phyloP scores from a whole-genome alignment of 2,888 invertebrate genomes.

The Acanthopleura granulata region DNA sequence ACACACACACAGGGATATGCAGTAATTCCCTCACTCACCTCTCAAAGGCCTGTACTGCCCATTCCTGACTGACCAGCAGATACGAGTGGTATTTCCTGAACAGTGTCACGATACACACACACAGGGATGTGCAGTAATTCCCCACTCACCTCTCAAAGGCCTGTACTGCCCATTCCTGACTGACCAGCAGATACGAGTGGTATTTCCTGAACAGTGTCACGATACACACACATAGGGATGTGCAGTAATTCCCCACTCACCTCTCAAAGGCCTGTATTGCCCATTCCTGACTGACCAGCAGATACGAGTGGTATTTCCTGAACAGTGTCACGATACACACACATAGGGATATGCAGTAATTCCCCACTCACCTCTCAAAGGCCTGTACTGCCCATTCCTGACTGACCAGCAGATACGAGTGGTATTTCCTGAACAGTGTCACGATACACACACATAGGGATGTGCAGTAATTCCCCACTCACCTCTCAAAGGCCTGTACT shows the following conservation, averaged over 20 bases:
- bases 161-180: too few species aligned
- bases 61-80: conserved; percentile 81
- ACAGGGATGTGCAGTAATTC: conserved; percentile 90
- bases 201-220: too few species aligned
- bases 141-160: too few species aligned
- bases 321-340: too few species aligned
- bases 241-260: too few species aligned
- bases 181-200: too few species aligned
- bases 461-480: conserved; percentile 80
- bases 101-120: conserved; percentile 94
- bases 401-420: conserved; percentile 87
- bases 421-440: conserved; percentile 92
- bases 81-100: conserved; percentile 94
- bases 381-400: conserved; percentile 86
- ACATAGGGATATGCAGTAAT: too few species aligned
- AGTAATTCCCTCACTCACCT: conserved; percentile 93
- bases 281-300: too few species aligned
- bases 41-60: conserved; percentile 92
- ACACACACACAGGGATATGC: conserved; percentile 90
- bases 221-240: too few species aligned
- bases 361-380: too few species aligned
- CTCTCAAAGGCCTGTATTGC: too few species aligned
- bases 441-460: conserved; percentile 93
- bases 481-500: conserved; percentile 89
- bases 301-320: too few species aligned